Evolutionary conservation across 2,888 invertebrate genomes (phyloP), one percentile per base, ranked within the genome.

Genomic region (Ennomos quercinarius): DNA sequence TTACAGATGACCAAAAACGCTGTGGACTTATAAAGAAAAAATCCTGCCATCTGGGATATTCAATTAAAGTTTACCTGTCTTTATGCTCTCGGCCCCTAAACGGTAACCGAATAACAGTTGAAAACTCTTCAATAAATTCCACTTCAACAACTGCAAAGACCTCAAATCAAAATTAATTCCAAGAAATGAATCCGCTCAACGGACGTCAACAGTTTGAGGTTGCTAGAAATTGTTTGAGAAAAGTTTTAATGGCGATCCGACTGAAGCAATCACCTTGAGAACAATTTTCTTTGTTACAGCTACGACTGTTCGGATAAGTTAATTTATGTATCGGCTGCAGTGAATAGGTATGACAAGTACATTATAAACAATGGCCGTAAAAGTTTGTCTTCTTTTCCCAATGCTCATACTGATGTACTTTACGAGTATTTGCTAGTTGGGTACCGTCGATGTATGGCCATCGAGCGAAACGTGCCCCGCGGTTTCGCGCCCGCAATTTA

Each of bases 211-310:
- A 45, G 50, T 50, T 54, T 45, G 54, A 54, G 51, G 55, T 57
- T 47, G 51, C 49, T 47, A 39, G 50, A 57, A 67, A 68, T 69
- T 70, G 66, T 74, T 70, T 54, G 49, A 70, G 66, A 64, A 68
- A 73, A 78, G 68, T 72, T 76, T 71, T 75, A 72, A 75, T 72
- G 74, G 68, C 64, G 50, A 64, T 61, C 64, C 68, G 68, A 66
- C 57, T 68, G 71, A 70, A 73, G 68, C 74, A 76, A 78, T 80
- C 75, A 74, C 69, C 73, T 76, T 66, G 65, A 67, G 67, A 74
- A 77, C 77, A 74, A 78, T 78, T 78, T 79, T 73, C 76, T 79
- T 79, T 79, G 79, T 78, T 70, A 73, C 44, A 48, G 48, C 38
- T 59, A 54, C 45, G 13, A 43, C 34, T 48, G 43, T 48, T 27